Base-by-base conservation (phyloP, 2,113 vertebrate genomes). In the Melanostigma gelatinosum region DNA sequence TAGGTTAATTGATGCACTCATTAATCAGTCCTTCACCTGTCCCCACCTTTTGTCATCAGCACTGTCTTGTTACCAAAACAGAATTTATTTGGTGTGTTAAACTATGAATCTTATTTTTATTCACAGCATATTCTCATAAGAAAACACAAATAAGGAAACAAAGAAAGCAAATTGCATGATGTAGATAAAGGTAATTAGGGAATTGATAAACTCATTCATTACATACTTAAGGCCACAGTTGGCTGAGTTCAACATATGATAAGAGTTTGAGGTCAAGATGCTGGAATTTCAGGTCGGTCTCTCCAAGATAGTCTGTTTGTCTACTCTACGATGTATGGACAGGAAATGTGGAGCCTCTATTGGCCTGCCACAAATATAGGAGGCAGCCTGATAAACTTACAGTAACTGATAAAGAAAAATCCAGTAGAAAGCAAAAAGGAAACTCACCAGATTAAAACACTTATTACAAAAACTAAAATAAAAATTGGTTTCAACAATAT, bases 281-380 rank as follows among this genome's bases (percentile, higher is more conserved):
- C 50, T 64, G 57, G 46, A 82, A 82, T 82, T 38, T 75, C 18
- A 94, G 93, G 93, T 93, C 91, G 92, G 78, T 89, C 93, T 54
- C 46, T 22, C 46, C 2, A 18, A 50, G 46, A 44, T 22, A 27
- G 58, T 15, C 27, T 24, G 8, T 68, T 52, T 29, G 66, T 15
- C 29, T 34, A 34, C 9, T 15, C 29, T 34, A 34, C 9, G 4
- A 3, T 34, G 0, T 50, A 11, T 75, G 9, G 27, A 54, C 12
- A 22, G 36, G 58, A 44, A 71, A 34, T 44, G 18, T 44, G 36
- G 71, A 44, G 11, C 36, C 46, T 42, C 57, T 11, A 3, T 5
- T 34, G 24, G 13, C 13, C 1, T 2, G 8, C 36, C 22, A 52
- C 57, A 62, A 55, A 77, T 76, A 60, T 87, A 93, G 94, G 95